Base-by-base conservation (phyloP, 1,140 invertebrate species). In the Ylistrum balloti region DNA sequence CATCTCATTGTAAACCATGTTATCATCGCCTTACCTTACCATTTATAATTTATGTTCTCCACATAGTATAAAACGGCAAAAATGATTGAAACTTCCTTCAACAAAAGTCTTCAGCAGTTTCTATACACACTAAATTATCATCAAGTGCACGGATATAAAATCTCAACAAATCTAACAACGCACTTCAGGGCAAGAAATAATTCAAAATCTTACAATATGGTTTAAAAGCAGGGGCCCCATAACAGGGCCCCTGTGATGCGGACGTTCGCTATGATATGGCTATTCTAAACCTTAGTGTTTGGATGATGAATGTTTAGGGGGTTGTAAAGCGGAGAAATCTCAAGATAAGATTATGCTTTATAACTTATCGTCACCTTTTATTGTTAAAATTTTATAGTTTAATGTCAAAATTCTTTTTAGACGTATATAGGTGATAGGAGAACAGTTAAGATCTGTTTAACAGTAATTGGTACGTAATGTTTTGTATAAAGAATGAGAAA, bases 121-220 rank as follows among this genome's bases (percentile, higher is more conserved):
- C 56, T 74, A 74, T 28, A 74, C 56, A 74, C 56, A 28, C 56
- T 3, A 0, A 28, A 74, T 28, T 28, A 74, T 74, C 56, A 28
- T 74, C 56, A 74, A 74, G 56, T 74, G 56, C 56, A 5, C 9
- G 56, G 56, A 28, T 74, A 74, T 74, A 74, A 74, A 74, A 74
- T 74, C 22, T 11, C 28, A n/a, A 74, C 28, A n/a, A 74, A 74
- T 74, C n/a, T 28, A 74, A 74, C 56, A 1, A n/a, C 2, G 13
- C 5, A 28, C 56, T n/a, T 28, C 9, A 74, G 56, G 22, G n/a
- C 22, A 28, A 17, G 15, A 74, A 28, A 74, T 74, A 74, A 28
- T 74, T 17, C 3, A 45, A 74, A 74, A n/a, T 28, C 22, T 28
- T 74, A 74, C 28, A 28, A n/a, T 74, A 74, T 74, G 17, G 56